These are phyloP conservation scores for Eilema caniola DNA, from an alignment of 2,888 invertebrate species.

Conservation along the genomic window DNA sequence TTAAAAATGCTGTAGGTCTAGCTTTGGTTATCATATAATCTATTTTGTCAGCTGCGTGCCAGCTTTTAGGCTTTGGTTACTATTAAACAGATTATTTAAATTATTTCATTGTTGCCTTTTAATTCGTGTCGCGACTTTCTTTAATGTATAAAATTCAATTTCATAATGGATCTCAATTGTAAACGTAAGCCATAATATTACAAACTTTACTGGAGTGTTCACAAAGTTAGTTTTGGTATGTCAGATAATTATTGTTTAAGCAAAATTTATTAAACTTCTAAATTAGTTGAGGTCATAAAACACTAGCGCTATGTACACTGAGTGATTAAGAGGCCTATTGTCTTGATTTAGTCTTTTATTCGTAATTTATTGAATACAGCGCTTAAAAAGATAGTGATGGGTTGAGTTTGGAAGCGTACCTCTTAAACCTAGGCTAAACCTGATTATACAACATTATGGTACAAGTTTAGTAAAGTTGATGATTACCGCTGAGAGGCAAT, in stretches of 20 bases:
- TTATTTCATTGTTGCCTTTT: slow-evolving; percentile 47
- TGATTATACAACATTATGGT: neutral
- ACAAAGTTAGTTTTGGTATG: neutral
- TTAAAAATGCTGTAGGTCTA: neutral
- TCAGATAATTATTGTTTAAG: neutral
- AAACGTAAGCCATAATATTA: neutral
- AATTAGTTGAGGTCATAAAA: slow-evolving; percentile 14
- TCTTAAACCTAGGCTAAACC: neutral
- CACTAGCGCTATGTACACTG: neutral
- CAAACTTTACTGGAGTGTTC: neutral
- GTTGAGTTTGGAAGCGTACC: neutral
- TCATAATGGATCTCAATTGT: slow-evolving; percentile 13
- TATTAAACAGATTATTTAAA: slow-evolving; percentile 50
- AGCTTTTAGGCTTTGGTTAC: slow-evolving; percentile 45
- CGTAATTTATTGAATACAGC: neutral
- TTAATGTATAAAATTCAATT: slow-evolving; percentile 32
- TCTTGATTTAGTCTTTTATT: neutral
- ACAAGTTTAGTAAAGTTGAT: neutral
- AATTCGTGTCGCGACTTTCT: slow-evolving; percentile 22
- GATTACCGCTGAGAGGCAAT: too few species aligned
- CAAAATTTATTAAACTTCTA: slow-evolving; percentile 10
- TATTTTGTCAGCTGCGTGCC: slow-evolving; percentile 42
- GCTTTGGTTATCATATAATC: slow-evolving; percentile 25
- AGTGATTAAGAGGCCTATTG: neutral
- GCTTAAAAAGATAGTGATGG: neutral